phyloP scores from a whole-genome alignment of 2,888 invertebrate genomes.

The Rhyacophila evoluta region DNA sequence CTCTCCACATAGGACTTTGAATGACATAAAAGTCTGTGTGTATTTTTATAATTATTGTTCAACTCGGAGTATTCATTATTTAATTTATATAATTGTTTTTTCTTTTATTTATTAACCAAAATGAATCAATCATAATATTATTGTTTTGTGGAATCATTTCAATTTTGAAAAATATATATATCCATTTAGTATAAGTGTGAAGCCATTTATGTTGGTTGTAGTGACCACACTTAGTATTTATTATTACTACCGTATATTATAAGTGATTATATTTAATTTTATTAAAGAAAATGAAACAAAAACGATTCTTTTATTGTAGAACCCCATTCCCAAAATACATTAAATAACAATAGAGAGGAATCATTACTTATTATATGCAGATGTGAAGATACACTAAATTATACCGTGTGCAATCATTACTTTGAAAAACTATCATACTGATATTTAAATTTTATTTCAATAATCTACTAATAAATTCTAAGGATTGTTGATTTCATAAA shows the following conservation, averaged over 20 bases:
- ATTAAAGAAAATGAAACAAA: constrained; percentile 55
- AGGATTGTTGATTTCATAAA: too few species aligned
- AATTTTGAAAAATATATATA: constrained; percentile 44
- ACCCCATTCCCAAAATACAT: neutral
- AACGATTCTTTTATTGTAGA: constrained; percentile 29
- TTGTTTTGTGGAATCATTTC: constrained; percentile 41
- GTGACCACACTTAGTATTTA: constrained; percentile 55
- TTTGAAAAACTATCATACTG: too few species aligned
- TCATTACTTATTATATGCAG: too few species aligned
- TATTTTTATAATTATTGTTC: neutral
- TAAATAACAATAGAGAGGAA: neutral
- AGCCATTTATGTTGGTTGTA: constrained; percentile 54
- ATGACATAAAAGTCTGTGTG: neutral
- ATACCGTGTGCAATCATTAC: too few species aligned
- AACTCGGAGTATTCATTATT: neutral
- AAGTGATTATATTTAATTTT: constrained; percentile 55
- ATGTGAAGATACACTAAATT: too few species aligned
- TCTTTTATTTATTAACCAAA: constrained; percentile 20
- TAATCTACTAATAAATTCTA: too few species aligned
- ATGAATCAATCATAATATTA: constrained; percentile 30
- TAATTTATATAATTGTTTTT: constrained; percentile 16
- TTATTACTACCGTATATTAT: constrained; percentile 53
- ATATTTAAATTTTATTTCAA: too few species aligned
- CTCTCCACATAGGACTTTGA: neutral
- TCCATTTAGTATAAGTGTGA: constrained; percentile 49